phyloP scores from a whole-genome alignment of 2,113 vertebrate species.

The Pelodiscus sinensis region DNA sequence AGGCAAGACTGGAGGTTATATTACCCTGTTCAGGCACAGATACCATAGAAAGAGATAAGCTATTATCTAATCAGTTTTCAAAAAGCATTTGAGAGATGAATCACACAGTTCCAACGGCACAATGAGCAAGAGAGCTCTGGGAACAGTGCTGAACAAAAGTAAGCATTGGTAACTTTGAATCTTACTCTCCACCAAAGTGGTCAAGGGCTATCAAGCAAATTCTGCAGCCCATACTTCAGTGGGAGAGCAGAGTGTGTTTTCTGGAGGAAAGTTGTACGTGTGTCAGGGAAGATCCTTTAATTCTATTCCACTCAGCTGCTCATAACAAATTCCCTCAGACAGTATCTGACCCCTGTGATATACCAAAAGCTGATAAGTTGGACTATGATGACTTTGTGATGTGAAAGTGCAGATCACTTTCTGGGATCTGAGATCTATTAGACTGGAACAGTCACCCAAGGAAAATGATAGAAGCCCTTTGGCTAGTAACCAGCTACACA shows the following conservation, averaged over 20 bases:
- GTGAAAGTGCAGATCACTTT: not conserved
- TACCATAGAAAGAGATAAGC: not conserved
- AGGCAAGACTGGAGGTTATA: not conserved
- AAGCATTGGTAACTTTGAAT: not conserved
- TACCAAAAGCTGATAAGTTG: rapidly evolving
- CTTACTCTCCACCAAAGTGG: not conserved
- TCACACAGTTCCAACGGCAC: not conserved
- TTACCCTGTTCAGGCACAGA: not conserved
- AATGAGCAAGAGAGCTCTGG: not conserved
- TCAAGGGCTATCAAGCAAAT: not conserved
- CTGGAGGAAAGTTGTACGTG: not conserved
- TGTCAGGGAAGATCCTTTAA: not conserved
- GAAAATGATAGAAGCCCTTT: not conserved
- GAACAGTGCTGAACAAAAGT: not conserved
- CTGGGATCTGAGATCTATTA: not conserved
- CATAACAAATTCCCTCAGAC: not conserved
- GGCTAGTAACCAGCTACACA: not conserved
- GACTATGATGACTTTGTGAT: not conserved
- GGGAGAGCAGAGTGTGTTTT: not conserved
- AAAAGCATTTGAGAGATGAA: not conserved
- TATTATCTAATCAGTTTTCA: not conserved
- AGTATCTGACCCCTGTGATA: not conserved
- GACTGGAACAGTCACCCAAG: not conserved
- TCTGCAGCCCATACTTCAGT: not conserved
- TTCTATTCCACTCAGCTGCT: not conserved